Conservation (phyloP, 35 echinoderm and acorn worm species). For the Strongylocentrotus purpuratus region DNA sequence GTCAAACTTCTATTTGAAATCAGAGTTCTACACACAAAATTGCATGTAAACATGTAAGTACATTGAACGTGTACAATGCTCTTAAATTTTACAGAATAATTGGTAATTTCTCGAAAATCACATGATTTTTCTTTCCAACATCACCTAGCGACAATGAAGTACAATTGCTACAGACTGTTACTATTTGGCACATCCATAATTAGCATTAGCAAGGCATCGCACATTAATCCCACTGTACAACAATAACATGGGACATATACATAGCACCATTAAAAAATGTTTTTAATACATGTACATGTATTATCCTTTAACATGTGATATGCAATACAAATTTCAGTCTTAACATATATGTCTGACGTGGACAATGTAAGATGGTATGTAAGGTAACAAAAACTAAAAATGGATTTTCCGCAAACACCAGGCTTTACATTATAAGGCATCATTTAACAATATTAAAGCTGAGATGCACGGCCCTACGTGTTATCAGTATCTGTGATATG, state of each 20-base stretch:
- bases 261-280: not conserved
- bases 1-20: too few relatives aligned
- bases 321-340: not conserved
- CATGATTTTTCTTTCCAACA: too few relatives aligned
- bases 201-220: not conserved
- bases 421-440: not conserved
- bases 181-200: not conserved
- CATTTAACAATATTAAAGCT: too few relatives aligned
- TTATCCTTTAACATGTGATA: not conserved
- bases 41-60: too few relatives aligned
- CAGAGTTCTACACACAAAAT: too few relatives aligned
- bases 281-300: not conserved
- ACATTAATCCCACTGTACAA: not conserved
- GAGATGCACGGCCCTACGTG: too few relatives aligned
- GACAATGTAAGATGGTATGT: not conserved
- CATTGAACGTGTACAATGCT: too few relatives aligned
- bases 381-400: not conserved
- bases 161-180: too few relatives aligned
- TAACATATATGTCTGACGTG: not conserved
- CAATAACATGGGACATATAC: not conserved
- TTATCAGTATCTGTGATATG: too few relatives aligned
- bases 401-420: not conserved
- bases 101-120: too few relatives aligned
- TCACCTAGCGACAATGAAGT: too few relatives aligned
- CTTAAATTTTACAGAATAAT: too few relatives aligned